Percentiles rank a stretch among this genome's conserved stretches.
phyloP scores from a whole-genome alignment of 2,797 vertebrate species.

The Psittacula derbiana region DNA sequence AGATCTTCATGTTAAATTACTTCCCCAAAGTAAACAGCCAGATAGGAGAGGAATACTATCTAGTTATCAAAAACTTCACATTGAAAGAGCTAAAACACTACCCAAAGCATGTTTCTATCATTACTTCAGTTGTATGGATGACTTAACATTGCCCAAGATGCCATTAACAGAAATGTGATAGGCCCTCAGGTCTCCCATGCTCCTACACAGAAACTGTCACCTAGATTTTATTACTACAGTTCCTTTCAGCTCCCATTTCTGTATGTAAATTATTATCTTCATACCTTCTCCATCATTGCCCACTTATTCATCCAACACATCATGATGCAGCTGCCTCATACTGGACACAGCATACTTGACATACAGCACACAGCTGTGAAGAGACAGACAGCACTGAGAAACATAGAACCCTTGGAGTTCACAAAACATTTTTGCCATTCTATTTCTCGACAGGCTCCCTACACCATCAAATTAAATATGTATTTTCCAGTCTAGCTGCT shows the following conservation, averaged over 20 bases:
- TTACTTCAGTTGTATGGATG: background rate
- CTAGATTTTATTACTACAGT: background rate
- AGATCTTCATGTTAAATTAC: background rate
- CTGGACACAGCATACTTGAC: accelerated
- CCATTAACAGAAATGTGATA: background rate
- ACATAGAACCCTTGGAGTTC: background rate
- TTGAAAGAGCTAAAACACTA: background rate
- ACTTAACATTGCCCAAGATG: background rate
- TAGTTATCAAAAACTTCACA: background rate
- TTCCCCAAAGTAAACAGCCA: background rate
- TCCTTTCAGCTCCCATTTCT: background rate
- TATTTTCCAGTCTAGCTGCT: background rate
- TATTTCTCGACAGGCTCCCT: background rate
- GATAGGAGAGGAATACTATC: background rate
- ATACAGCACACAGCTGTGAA: background rate
- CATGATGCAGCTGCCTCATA: background rate
- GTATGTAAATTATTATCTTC: background rate
- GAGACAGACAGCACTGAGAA: background rate
- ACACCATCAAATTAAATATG: background rate
- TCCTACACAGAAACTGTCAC: background rate
- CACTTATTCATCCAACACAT: background rate
- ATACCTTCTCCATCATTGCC: background rate
- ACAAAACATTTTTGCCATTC: background rate
- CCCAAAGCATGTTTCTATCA: background rate
- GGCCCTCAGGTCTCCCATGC: background rate